Conservation (phyloP, 1,140 invertebrate genomes). For the Thaumatotibia leucotreta region DNA sequence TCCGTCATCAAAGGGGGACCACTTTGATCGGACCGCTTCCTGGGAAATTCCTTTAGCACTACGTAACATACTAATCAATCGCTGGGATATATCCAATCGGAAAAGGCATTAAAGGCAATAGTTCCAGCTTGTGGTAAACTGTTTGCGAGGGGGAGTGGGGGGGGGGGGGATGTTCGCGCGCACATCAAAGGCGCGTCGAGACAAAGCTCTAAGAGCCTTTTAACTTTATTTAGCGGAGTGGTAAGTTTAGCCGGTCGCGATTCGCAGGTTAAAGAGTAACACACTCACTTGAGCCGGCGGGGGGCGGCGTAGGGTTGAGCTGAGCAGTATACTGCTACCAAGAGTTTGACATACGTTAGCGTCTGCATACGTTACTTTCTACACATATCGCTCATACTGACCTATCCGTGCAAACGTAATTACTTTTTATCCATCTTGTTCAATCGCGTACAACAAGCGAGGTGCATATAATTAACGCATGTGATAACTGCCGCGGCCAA, state of each 20-base stretch:
- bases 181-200: slow-evolving; percentile 71
- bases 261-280: slow-evolving; percentile 76
- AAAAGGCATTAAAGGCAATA: slow-evolving; percentile 70
- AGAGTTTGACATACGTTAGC: not conserved
- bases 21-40: slow-evolving; percentile 53
- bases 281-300: slow-evolving; percentile 67
- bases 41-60: slow-evolving; percentile 48
- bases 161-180: slow-evolving; percentile 44
- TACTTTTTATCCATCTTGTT: too few species aligned
- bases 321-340: not conserved
- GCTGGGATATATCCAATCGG: slow-evolving; percentile 53
- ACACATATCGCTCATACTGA: too few species aligned
- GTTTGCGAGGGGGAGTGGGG: slow-evolving; percentile 51
- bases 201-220: slow-evolving; percentile 73
- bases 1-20: slow-evolving; percentile 44
- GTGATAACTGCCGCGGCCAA: too few species aligned
- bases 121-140: slow-evolving; percentile 69
- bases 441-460: too few species aligned
- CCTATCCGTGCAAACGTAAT: too few species aligned
- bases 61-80: slow-evolving; percentile 64
- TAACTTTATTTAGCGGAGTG: slow-evolving; percentile 76
- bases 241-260: slow-evolving; percentile 75
- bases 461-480: too few species aligned
- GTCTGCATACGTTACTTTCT: not conserved
- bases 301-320: slow-evolving; percentile 45